phyloP scores from a whole-genome alignment of 1,140 invertebrate species.

The Lasioglossum baleicum region DNA sequence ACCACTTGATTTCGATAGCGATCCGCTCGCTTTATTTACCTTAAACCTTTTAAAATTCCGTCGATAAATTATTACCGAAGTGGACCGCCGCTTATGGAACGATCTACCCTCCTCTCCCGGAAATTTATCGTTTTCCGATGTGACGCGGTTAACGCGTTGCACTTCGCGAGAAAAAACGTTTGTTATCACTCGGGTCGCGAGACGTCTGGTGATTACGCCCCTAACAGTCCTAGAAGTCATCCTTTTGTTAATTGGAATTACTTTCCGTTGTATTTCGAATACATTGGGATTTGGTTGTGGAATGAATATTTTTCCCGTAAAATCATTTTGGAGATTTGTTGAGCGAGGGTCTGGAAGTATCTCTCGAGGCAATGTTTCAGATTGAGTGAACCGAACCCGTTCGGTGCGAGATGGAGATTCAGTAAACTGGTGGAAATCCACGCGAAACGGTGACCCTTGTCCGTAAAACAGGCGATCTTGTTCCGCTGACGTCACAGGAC shows the following conservation, averaged over 20 bases:
- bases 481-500: constrained; percentile 76
- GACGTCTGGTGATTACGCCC: too few relatives aligned
- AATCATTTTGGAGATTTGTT: too few relatives aligned
- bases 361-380: too few relatives aligned
- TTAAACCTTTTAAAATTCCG: constrained; percentile 36
- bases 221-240: too few relatives aligned
- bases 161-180: neutral
- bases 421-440: neutral
- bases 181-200: neutral
- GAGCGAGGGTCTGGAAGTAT: too few relatives aligned
- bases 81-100: constrained; percentile 1
- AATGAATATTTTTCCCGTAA: too few relatives aligned
- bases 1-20: constrained; percentile 27
- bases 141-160: neutral
- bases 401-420: neutral
- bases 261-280: too few relatives aligned
- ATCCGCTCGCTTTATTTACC: constrained; percentile 41
- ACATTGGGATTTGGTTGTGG: too few relatives aligned
- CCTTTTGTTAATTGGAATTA: too few relatives aligned
- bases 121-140: constrained; percentile 38
- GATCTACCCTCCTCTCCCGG: neutral
- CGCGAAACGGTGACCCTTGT: constrained; percentile 30
- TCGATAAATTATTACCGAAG: constrained; percentile 29
- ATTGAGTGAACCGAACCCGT: neutral
- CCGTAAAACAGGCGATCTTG: constrained; percentile 56